These are phyloP conservation scores for Camponotus fellah DNA, from an alignment of 2,888 invertebrate genomes.

Conservation along the genomic window DNA sequence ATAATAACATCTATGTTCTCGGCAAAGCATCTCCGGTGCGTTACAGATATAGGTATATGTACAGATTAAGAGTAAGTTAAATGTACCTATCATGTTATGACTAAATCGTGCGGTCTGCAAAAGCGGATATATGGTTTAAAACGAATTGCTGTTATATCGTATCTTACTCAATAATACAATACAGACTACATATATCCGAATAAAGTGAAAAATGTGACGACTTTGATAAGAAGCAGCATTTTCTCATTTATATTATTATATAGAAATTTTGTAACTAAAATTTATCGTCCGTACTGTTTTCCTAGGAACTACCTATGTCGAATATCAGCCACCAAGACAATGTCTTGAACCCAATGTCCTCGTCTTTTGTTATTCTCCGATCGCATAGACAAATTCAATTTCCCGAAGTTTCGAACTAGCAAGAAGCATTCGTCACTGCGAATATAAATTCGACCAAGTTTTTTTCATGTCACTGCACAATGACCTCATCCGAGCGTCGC, in stretches of 20 bases:
- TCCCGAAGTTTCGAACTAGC: constrained; percentile 35
- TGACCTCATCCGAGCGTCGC: constrained; percentile 72
- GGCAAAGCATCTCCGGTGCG: constrained; percentile 54
- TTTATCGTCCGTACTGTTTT: background rate
- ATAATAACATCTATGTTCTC: constrained; percentile 63
- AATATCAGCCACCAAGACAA: constrained; percentile 32
- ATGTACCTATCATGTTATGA: constrained; percentile 39
- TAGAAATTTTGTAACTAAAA: background rate
- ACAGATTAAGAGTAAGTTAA: constrained; percentile 57
- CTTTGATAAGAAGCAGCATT: background rate
- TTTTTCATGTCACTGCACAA: constrained; percentile 67
- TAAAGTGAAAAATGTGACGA: background rate
- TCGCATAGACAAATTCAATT: constrained; percentile 49
- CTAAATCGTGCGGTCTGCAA: constrained; percentile 9
- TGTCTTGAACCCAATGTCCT: constrained; percentile 16
- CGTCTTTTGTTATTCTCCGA: constrained; percentile 46
- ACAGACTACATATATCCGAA: background rate
- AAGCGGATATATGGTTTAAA: background rate
- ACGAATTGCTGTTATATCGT: background rate
- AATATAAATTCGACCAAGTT: constrained; percentile 72
- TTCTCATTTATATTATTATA: background rate
- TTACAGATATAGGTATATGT: background rate
- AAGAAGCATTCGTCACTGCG: constrained; percentile 68
- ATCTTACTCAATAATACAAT: constrained; percentile 14
- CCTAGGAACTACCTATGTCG: background rate